phyloP scores from a whole-genome alignment of 2,888 invertebrate genomes.

The Oxystoma pomonae region DNA sequence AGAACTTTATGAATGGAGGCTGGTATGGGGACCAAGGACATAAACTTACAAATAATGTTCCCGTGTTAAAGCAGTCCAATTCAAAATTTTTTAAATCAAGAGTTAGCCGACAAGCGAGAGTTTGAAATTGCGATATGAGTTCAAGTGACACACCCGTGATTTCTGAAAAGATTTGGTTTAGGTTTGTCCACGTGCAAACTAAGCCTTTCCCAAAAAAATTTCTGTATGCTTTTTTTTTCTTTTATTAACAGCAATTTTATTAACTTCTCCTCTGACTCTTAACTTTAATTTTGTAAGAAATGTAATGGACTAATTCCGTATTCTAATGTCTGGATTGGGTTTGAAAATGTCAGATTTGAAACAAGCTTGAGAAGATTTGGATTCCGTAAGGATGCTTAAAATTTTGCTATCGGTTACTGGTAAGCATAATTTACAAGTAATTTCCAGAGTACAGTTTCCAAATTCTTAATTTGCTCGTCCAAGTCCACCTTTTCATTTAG shows the following conservation, averaged over 20 bases:
- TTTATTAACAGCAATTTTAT: background rate
- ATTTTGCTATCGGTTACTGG: background rate
- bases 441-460: slow-evolving; percentile 1
- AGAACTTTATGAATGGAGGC: background rate
- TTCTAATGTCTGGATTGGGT: background rate
- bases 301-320: slow-evolving; percentile 1
- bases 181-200: background rate
- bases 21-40: background rate
- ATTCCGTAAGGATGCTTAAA: background rate
- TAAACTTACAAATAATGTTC: background rate
- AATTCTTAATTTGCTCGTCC: background rate
- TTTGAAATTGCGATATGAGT: background rate
- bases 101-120: background rate
- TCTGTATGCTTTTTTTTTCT: background rate
- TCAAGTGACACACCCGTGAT: background rate
- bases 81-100: background rate
- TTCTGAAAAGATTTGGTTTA: background rate
- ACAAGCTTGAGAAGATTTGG: too few relatives aligned
- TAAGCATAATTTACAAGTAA: background rate
- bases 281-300: slow-evolving; percentile 1
- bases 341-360: background rate
- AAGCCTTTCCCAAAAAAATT: background rate
- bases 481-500: background rate
- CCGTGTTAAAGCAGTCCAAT: background rate
- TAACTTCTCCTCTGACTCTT: background rate